Base-by-base conservation (phyloP, 2,888 invertebrate species). In the Cataglyphis albicans region DNA sequence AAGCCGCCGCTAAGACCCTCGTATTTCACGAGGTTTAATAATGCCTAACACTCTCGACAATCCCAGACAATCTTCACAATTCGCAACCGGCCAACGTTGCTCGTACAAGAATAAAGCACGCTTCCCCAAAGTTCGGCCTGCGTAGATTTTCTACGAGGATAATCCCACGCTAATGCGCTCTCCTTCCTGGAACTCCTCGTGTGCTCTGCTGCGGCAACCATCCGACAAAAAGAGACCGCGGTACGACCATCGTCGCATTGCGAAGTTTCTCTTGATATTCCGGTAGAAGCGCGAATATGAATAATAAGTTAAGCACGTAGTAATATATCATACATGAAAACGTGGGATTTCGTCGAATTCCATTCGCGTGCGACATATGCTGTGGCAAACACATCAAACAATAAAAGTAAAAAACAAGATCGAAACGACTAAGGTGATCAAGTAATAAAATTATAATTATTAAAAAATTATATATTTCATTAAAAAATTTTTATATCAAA, bases 1-100 rank as follows among this genome's bases (percentile, higher is more conserved):
- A 85, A 85, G 85, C 81, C 55, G 52, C 48, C 52, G 52, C 82
- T 75, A 52, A 75, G 76, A 61, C 76, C 65, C 73, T 70, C 74
- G 74, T 64, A 18, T 68, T 80, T 78, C 82, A 63, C 41, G 64
- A 48, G 57, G 72, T 83, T 83, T 75, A 73, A 84, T 84, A 83
- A 84, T 57, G 41, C 38, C 52, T 61, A 57, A 59, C 52, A 29
- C 57, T 82, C 55, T 82, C 63, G 41, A 44, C 74, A 63, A 59
- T 48, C 38, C 32, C 75, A 61, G 44, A 83, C 38, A 52, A 63
- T 84, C 64, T 55, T 61, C n/a, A 55, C 61, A 35, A 78, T 65
- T 83, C 76, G 64, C 72, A 32, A 64, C 25, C 41, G 65, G 48
- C 41, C 41, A 65, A 78, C 21, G 38, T 55, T 15, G 25, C 61